Base-by-base conservation (phyloP, 1,140 invertebrate species). In the Lordiphosa stackelbergi region DNA sequence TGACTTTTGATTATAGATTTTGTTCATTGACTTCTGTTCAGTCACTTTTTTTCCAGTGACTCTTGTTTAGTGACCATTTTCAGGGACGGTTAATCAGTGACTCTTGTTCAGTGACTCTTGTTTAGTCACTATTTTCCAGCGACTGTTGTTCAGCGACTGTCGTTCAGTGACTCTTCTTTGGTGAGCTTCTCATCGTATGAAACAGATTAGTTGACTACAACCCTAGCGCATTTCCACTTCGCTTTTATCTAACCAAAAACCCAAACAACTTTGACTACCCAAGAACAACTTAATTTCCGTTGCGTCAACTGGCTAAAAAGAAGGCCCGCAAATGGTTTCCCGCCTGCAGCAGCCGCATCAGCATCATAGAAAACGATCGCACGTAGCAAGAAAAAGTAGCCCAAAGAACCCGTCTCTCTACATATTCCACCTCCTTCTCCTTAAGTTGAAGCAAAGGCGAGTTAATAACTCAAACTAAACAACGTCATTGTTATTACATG, bases 401-500 rank as follows among this genome's bases (percentile, higher is more conserved):
- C 68, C 36, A 59, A 40, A 48, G 37, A 57, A 45, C 55, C 41
- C 53, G 53, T 61, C 58, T 40, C 22, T 19, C 43, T 16, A 46
- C n/a, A 37, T 40, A 0, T 36, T 24, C 5, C 31, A 28, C 36
- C 51, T 12, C 7, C 13, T 31, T 22, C 36, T 55, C 13, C 63
- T 57, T 40, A 66, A 66, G 63, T 8, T 35, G 42, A 28, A 19
- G 36, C 35, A 11, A 45, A 55, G 51, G 56, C 75, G 73, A 69
- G 77, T 77, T 81, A 81, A 81, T 83, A 81, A 81, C 77, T 79
- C 73, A 81, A 69, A 77, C 75, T 81, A 83, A 81, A 81, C 77
- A 81, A 69, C 77, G 60, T 77, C 68, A 83, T 79, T 79, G 61
- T 79, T 75, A 68, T 64, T 68, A 72, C 69, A 72, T 63, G 11